phyloP scores from a whole-genome alignment of 2,113 vertebrate genomes.

The Danio rerio region GRCz12tu NC_133199.1:5885501-5886000 shows the following conservation, averaged over 20 bases:
- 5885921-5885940: too few relatives aligned
- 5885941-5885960: too few relatives aligned
- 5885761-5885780: neutral
- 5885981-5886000: too few relatives aligned
- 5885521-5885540: neutral
- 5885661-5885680: neutral
- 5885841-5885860: too few relatives aligned
- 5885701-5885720: neutral
- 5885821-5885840: too few relatives aligned
- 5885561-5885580: neutral
- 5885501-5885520: neutral
- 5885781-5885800: too few relatives aligned
- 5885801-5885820: too few relatives aligned
- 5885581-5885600: neutral
- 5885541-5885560: neutral
- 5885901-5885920: too few relatives aligned
- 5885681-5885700: neutral
- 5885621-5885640: neutral
- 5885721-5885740: neutral
- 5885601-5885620: neutral
- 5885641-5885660: neutral
- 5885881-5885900: too few relatives aligned
- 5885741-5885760: neutral
- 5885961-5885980: too few relatives aligned
- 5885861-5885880: too few relatives aligned